Base-by-base conservation (phyloP, 2,888 invertebrate species). In the Campoplex nolae region DNA sequence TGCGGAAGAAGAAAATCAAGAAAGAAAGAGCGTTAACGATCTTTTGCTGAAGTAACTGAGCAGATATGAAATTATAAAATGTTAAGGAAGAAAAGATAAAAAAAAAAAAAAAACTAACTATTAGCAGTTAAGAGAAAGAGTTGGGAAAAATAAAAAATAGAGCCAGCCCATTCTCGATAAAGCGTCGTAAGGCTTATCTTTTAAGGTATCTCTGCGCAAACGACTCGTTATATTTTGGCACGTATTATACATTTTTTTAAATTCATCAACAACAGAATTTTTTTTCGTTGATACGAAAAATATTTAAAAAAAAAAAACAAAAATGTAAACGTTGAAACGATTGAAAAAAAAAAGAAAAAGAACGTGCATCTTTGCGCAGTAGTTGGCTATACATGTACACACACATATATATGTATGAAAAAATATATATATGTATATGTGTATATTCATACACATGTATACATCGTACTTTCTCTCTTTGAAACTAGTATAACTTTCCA, bases 401-500 rank as follows among this genome's bases (percentile, higher is more conserved):
- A 73, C 35, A 51, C 42, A 62, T 38, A 58, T 71, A 62, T 38
- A 58, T 71, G 18, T 18, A 51, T 38, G 38, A 38, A 38, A 38
- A 38, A 4, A 42, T 42, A 9, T 42, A 42, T 42, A 9, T 9
- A 42, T 42, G 42, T 38, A 70, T 70, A 11, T 11, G 35, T 51
- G 38, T n/a, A 78, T 32, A 78, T 74, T 80, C 51, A 75, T 45
- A 73, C n/a, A 58, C 48, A 75, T 87, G 77, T 85, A 87, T 84
- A 89, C 80, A 86, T 88, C 81, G 82, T 86, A 88, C 77, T 88
- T 88, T 89, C 86, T 89, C 89, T 88, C 88, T 89, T 88, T 82
- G 88, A 85, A 65, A 77, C 84, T 84, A 82, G 84, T 81, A 86
- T 67, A 62, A 82, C 75, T 81, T 82, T 87, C 77, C 65, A 51